Conservation (phyloP, 2,113 vertebrate species). For the Picathartes gymnocephalus region DNA sequence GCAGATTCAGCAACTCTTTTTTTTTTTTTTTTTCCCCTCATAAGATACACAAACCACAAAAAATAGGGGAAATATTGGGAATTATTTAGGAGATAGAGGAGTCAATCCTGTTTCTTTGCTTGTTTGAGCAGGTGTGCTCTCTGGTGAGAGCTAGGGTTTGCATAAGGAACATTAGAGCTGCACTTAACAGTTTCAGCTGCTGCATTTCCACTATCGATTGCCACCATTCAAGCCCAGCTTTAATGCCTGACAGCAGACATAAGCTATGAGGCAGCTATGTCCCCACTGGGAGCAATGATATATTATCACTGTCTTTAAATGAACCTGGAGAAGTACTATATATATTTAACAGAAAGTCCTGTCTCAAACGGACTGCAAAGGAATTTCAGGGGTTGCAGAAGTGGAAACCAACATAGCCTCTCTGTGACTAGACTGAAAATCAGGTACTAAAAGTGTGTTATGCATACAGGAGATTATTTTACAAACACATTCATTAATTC, state of each 20-base stretch:
- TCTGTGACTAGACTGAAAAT: neutral
- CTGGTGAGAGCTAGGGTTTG: neutral
- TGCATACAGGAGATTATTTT: neutral
- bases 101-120: neutral
- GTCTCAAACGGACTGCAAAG: neutral
- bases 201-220: slow-evolving; percentile 6
- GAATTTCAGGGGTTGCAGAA: neutral
- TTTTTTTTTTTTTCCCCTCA: accelerated
- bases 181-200: neutral
- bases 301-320: slow-evolving; percentile 6
- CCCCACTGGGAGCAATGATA: slow-evolving; percentile 20
- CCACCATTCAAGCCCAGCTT: neutral
- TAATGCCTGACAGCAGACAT: slow-evolving; percentile 14
- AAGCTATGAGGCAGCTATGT: neutral
- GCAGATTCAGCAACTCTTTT: neutral
- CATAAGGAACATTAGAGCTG: neutral
- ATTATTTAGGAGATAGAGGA: neutral
- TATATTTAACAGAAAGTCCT: neutral
- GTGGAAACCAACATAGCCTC: neutral
- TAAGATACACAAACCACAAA: neutral
- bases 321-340: neutral
- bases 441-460: neutral
- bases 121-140: neutral
- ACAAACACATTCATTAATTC: neutral
- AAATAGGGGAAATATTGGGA: neutral